phyloP scores from a whole-genome alignment of 2,888 invertebrate species.

The Cantharis flavilabris region DNA sequence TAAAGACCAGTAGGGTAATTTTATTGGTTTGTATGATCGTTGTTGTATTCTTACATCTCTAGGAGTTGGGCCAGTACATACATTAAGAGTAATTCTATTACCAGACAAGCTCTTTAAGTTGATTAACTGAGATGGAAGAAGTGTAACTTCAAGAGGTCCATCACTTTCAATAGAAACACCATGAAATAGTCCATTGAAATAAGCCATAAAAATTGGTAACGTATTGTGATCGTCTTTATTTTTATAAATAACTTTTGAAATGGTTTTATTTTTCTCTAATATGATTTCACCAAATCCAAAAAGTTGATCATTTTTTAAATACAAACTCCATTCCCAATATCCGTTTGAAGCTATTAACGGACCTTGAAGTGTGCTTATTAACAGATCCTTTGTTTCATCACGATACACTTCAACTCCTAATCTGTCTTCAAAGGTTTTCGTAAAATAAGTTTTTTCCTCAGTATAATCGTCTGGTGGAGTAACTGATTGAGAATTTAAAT shows the following conservation, averaged over 20 bases:
- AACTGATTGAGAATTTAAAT: slow-evolving; percentile 29
- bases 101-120: slow-evolving; percentile 61
- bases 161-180: slow-evolving; percentile 60
- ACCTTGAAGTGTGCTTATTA: slow-evolving; percentile 62
- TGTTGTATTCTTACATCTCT: slow-evolving; percentile 54
- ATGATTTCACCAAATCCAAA: slow-evolving; percentile 63
- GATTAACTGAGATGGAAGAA: slow-evolving; percentile 60
- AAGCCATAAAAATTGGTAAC: slow-evolving; percentile 60
- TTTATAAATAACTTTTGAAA: slow-evolving; percentile 56
- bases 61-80: slow-evolving; percentile 60
- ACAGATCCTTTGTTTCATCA: slow-evolving; percentile 40
- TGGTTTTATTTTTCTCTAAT: slow-evolving; percentile 46
- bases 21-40: slow-evolving; percentile 17
- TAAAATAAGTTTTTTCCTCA: slow-evolving; percentile 34
- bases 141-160: slow-evolving; percentile 61
- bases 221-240: slow-evolving; percentile 56
- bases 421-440: slow-evolving; percentile 23
- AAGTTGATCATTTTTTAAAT: slow-evolving; percentile 59
- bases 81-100: slow-evolving; percentile 54
- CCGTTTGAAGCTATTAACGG: slow-evolving; percentile 63
- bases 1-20: slow-evolving; percentile 55
- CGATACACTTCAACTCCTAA: slow-evolving; percentile 42
- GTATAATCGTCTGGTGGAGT: neutral
- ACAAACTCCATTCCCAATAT: slow-evolving; percentile 66
- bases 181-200: slow-evolving; percentile 59